A percentile compares a stretch with the other conserved stretches of the same genome.
These are phyloP conservation scores for Thamnophis sirtalis DNA, from an alignment of 2,113 vertebrate species.

Conservation along the genomic window DNA sequence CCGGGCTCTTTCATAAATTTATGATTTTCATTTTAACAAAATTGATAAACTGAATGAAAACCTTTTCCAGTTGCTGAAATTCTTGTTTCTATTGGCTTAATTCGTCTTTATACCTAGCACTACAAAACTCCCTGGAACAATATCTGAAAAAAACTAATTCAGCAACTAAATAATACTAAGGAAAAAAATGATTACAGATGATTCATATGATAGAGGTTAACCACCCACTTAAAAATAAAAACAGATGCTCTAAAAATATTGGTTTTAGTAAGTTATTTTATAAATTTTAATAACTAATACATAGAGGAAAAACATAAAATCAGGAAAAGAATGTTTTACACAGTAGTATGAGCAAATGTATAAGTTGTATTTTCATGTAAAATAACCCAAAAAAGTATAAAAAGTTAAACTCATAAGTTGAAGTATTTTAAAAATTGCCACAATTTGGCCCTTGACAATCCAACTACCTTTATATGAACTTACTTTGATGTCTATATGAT, in stretches of 20 bases:
- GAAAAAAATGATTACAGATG: neutral
- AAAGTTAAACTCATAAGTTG: neutral
- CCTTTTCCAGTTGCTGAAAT: slow-evolving; percentile 2
- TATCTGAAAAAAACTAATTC: neutral
- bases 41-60: slow-evolving; percentile 14
- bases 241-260: neutral
- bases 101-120: slow-evolving; percentile 1
- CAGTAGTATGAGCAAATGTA: neutral
- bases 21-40: neutral
- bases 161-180: neutral
- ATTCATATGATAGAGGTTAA: neutral
- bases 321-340: neutral
- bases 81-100: neutral
- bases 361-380: neutral
- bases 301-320: neutral
- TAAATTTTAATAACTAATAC: neutral
- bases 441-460: slow-evolving; percentile 1
- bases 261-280: neutral
- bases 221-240: neutral
- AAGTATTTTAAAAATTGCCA: neutral
- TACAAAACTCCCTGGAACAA: slow-evolving; percentile 16
- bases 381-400: neutral
- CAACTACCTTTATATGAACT: slow-evolving; percentile 31
- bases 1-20: slow-evolving; percentile 13
- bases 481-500: slow-evolving; percentile 20